Evolutionary conservation across 2,888 invertebrate genomes (phyloP), one percentile per base, ranked within the genome.

Genomic region (Drosophila cognata): DNA sequence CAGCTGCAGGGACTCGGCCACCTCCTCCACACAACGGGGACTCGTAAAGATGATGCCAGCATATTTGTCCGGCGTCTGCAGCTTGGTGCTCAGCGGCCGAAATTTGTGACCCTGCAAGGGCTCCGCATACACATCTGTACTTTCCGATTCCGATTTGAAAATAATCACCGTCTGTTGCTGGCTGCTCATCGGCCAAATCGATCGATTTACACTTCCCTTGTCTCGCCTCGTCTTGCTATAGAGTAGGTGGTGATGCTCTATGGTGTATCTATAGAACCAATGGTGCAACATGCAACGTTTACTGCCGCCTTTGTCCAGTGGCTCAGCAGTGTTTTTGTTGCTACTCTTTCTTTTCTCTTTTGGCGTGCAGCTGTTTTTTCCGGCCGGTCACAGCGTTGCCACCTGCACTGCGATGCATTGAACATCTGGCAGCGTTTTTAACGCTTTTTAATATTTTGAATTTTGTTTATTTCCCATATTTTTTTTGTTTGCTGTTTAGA

Each of bases 41-140:
- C 95, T 95, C 2, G 94, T 94, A 64, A 95, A 94, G 6, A 95
- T 92, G 35, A 95, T 87, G 36, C 94, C 95, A 55, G 93, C 92
- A 90, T 94, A 95, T 41, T 92, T 86, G 58, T 93, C 92, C 25
- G 93, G 93, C 50, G 92, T 91, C 61, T 91, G 74, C 18, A 95
- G 81, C 88, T 94, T 94, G 31, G 90, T 82, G 16, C 79, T 89
- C 63, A 95, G 90, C 4, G 94, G 94, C 67, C 92, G 88, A 88
- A 94, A 94, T 71, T 93, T 93, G 71, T 94, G 92, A n/a, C 91
- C 87, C 71, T 88, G 89, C 74, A 95, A 82, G 48, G 93, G 82
- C 57, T 91, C 89, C 56, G 93, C 93, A 77, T 94, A 95, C 67
- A 94, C 93, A 78, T 94, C 94, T 52, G 92, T 91, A 58, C 92